Conservation (phyloP, 1,140 invertebrate species). For the Cepaea nemoralis region DNA sequence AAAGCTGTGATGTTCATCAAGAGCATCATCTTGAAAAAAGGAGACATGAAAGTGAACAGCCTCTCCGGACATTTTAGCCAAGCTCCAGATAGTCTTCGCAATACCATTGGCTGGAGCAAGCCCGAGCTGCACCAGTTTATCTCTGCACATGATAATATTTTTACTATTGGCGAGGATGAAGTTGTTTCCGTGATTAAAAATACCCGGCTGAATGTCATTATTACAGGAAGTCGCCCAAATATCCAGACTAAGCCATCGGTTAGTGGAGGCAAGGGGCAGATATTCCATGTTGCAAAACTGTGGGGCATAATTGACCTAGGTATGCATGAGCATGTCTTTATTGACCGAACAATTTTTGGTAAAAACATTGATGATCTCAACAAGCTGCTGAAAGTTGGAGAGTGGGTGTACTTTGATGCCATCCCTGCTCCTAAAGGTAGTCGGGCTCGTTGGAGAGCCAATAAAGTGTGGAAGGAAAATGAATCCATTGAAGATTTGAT, state of each 20-base stretch:
- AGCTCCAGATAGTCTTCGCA: slow-evolving; percentile 68
- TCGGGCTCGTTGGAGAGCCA: slow-evolving; percentile 71
- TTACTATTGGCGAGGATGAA: slow-evolving; percentile 66
- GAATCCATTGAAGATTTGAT: slow-evolving; percentile 68
- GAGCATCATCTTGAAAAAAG: slow-evolving; percentile 70
- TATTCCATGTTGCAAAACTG: slow-evolving; percentile 72
- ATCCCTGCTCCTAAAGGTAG: slow-evolving; percentile 72
- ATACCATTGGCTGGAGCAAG: slow-evolving; percentile 70
- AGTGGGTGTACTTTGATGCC: slow-evolving; percentile 71
- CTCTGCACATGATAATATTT: slow-evolving; percentile 67
- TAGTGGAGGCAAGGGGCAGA: slow-evolving; percentile 66
- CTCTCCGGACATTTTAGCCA: slow-evolving; percentile 68
- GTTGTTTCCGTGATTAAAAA: slow-evolving; percentile 68
- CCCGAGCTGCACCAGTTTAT: slow-evolving; percentile 70
- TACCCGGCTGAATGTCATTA: slow-evolving; percentile 70
- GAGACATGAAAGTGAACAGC: slow-evolving; percentile 67
- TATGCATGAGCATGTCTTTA: slow-evolving; percentile 73
- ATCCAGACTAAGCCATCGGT: slow-evolving; percentile 60
- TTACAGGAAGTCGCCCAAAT: slow-evolving; percentile 68
- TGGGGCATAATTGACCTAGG: slow-evolving; percentile 73
- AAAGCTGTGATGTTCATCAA: slow-evolving; percentile 72
- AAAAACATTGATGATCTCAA: slow-evolving; percentile 71
- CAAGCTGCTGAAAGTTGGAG: slow-evolving; percentile 68
- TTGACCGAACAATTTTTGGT: slow-evolving; percentile 71
- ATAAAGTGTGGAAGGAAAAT: slow-evolving; percentile 70